phyloP scores from a whole-genome alignment of 2,113 vertebrate genomes.

The Oncorhynchus keta region DNA sequence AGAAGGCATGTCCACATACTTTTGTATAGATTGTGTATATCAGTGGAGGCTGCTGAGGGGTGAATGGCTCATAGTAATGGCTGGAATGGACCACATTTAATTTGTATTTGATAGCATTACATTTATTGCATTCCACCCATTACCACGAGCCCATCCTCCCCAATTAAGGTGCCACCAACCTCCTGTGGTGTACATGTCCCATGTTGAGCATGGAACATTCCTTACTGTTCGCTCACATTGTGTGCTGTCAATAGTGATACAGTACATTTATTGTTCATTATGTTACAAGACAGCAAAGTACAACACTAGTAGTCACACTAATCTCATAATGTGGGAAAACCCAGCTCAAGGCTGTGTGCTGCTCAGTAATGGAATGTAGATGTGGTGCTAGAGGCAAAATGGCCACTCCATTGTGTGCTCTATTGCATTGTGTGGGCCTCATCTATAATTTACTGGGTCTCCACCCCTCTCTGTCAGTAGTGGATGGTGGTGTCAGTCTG shows the following conservation, averaged over 20 bases:
- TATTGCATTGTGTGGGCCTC: conserved; percentile 37
- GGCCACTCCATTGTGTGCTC: conserved; percentile 59
- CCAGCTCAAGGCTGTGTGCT: conserved; percentile 4
- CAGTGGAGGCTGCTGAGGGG: no score
- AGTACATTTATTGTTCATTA: conserved; percentile 7
- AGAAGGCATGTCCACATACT: no score
- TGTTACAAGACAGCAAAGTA: not conserved
- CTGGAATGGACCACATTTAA: no score
- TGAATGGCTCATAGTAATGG: no score
- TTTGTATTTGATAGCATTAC: no score
- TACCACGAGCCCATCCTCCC: no score
- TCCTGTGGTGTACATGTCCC: not conserved
- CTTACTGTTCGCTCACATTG: not conserved
- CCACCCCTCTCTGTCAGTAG: conserved; percentile 63
- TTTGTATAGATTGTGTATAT: no score
- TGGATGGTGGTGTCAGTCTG: conserved; percentile 34
- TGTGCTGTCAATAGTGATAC: conserved; percentile 23
- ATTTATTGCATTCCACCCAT: no score
- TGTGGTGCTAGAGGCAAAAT: conserved; percentile 52
- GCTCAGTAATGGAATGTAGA: conserved; percentile 65
- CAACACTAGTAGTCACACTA: not conserved
- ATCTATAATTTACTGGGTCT: conserved; percentile 72
- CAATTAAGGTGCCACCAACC: no score
- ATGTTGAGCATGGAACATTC: conserved; percentile 19
- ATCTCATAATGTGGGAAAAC: not conserved